A percentile compares a stretch with the other conserved stretches of the same genome.
Evolutionary conservation across 2,888 invertebrate genomes (phyloP).

Genomic region (Muscina levida): DNA sequence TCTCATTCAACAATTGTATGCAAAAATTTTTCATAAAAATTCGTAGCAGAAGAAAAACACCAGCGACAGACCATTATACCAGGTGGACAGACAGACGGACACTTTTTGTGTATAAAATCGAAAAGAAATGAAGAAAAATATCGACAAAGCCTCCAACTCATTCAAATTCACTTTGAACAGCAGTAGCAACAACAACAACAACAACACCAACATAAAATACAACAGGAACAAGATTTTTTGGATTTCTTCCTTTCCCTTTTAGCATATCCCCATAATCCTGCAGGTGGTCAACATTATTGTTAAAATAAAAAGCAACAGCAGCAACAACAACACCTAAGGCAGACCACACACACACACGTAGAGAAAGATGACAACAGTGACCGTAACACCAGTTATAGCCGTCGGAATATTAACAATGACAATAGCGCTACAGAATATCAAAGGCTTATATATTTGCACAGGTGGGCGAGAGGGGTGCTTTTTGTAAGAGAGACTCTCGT

Average conservation of each 20-base stretch:
- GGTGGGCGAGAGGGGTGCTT: no score
- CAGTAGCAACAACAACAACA: constrained; percentile 7
- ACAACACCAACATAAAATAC: constrained; percentile 4
- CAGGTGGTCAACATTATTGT: constrained; percentile 58
- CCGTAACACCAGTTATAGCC: no score
- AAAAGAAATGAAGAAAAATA: constrained; percentile 17
- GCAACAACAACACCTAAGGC: constrained; percentile 33
- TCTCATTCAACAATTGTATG: constrained; percentile 47
- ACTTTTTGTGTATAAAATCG: no score
- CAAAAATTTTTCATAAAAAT: constrained; percentile 31
- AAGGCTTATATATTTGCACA: not conserved
- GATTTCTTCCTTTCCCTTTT: constrained; percentile 13
- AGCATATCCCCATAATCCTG: constrained; percentile 45
- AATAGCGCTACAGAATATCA: not conserved
- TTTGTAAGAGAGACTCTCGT: no score
- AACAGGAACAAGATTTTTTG: constrained; percentile 28
- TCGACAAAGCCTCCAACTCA: constrained; percentile 28
- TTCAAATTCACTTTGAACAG: constrained; percentile 34
- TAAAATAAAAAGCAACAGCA: constrained; percentile 45
- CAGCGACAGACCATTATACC: not conserved
- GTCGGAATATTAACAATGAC: no score
- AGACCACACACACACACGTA: constrained; percentile 9
- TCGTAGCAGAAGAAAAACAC: constrained; percentile 1
- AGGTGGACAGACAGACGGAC: no score
- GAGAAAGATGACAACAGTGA: no score